Conservation (phyloP, 2,113 vertebrate species). For the Climacteris rufus region DNA sequence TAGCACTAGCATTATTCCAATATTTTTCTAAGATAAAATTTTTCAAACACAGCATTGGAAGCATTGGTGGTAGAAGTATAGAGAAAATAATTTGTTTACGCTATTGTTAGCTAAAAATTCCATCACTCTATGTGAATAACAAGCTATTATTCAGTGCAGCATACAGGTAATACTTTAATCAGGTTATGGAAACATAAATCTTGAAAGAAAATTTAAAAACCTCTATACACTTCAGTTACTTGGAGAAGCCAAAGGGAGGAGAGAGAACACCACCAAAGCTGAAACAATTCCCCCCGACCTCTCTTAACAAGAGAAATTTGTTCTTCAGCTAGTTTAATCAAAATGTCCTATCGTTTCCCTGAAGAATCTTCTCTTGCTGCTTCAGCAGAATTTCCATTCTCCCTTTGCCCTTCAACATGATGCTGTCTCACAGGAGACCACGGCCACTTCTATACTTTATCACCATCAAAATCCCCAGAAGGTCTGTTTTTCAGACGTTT, state of each 20-base stretch:
- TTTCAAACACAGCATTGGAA: not conserved
- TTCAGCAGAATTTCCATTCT: conserved; percentile 41
- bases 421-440: not conserved
- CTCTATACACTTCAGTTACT: not conserved
- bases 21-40: not conserved
- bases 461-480: not conserved
- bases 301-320: not conserved
- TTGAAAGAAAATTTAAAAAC: not conserved
- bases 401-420: conserved; percentile 3
- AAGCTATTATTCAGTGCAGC: not conserved
- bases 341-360: conserved; percentile 5
- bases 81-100: not conserved
- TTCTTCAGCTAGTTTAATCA: conserved; percentile 36
- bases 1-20: not conserved
- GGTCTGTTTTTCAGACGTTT: not conserved
- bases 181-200: not conserved
- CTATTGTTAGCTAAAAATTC: not conserved
- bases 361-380: not conserved
- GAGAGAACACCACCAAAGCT: not conserved
- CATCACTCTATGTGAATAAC: not conserved
- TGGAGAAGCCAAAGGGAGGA: not conserved
- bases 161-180: not conserved
- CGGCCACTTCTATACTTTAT: not conserved
- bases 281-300: not conserved
- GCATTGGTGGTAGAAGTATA: not conserved